Conservation (phyloP, 1,140 invertebrate genomes). For the Drosophila sp. region DNA sequence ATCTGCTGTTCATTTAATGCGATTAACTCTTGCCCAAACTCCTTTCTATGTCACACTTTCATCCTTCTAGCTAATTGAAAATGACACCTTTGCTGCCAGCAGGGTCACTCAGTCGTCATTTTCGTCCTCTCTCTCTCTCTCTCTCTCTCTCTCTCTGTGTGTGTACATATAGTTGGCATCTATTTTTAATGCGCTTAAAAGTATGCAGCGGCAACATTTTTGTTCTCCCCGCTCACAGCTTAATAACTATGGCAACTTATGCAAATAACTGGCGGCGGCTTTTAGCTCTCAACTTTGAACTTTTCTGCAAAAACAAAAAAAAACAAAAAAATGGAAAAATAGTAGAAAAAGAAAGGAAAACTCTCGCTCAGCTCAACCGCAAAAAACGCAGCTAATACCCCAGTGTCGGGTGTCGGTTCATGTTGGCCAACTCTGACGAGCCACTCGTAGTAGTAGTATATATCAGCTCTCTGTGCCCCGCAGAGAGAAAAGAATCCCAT, state of each 20-base stretch:
- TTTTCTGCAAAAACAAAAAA: constrained; percentile 22
- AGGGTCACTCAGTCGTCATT: constrained; percentile 10
- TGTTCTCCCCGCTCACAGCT: constrained; percentile 44
- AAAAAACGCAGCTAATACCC: constrained; percentile 73
- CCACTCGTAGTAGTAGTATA: background rate
- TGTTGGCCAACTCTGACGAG: constrained; percentile 19
- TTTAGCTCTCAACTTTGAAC: constrained; percentile 53
- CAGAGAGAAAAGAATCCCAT: background rate
- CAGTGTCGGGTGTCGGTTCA: constrained; percentile 32
- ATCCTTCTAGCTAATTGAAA: constrained; percentile 49
- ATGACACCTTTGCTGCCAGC: constrained; percentile 48
- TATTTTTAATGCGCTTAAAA: constrained; percentile 76
- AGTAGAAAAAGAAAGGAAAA: constrained; percentile 19
- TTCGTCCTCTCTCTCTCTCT: background rate
- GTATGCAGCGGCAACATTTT: constrained; percentile 59
- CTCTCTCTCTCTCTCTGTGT: background rate
- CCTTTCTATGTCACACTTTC: background rate
- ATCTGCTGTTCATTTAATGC: constrained; percentile 42
- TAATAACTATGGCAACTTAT: constrained; percentile 80
- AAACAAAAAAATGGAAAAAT: background rate
- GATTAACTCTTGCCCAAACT: constrained; percentile 36
- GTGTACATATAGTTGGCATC: constrained; percentile 38
- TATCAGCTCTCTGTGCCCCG: constrained; percentile 13
- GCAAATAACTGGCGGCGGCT: constrained; percentile 69
- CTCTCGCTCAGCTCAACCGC: constrained; percentile 55